Evolutionary conservation across 2,113 vertebrate species (phyloP).

Genomic region (Sceloporus tristichus): DNA sequence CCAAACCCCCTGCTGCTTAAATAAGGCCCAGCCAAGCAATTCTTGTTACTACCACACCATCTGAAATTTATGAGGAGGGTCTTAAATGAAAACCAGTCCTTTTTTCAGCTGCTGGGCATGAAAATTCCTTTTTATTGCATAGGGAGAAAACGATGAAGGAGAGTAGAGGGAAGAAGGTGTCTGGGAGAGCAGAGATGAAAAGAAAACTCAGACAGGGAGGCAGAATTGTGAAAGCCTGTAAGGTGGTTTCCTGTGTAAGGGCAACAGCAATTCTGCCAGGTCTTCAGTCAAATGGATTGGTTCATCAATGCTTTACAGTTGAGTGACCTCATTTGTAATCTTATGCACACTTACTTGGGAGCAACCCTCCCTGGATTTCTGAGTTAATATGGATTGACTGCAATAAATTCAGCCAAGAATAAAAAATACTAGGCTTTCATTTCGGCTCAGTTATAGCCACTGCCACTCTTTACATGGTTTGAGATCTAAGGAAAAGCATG

Average conservation of each 20-base stretch:
- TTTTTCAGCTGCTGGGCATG: slow-evolving; percentile 17
- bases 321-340: neutral
- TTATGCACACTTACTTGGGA: neutral
- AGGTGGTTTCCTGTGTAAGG: slow-evolving; percentile 23
- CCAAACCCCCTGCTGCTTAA: slow-evolving; percentile 75
- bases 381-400: neutral
- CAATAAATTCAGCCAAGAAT: neutral
- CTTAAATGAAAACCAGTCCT: slow-evolving; percentile 72
- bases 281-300: neutral
- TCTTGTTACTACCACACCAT: slow-evolving; percentile 66
- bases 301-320: neutral
- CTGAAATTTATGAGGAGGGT: slow-evolving; percentile 75
- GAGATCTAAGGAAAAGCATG: no score
- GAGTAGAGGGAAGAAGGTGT: neutral
- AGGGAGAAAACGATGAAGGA: neutral
- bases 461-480: neutral
- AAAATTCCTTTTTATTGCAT: neutral
- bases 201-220: neutral
- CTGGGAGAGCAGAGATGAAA: slow-evolving; percentile 10
- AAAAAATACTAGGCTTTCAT: neutral
- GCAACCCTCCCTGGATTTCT: neutral
- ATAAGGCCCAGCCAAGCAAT: slow-evolving; percentile 64
- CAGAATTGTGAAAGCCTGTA: slow-evolving; percentile 3
- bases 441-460: neutral
- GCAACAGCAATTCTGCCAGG: slow-evolving; percentile 1